Base-by-base conservation (phyloP, 2,113 vertebrate species). In the Spea multiplicata region DNA sequence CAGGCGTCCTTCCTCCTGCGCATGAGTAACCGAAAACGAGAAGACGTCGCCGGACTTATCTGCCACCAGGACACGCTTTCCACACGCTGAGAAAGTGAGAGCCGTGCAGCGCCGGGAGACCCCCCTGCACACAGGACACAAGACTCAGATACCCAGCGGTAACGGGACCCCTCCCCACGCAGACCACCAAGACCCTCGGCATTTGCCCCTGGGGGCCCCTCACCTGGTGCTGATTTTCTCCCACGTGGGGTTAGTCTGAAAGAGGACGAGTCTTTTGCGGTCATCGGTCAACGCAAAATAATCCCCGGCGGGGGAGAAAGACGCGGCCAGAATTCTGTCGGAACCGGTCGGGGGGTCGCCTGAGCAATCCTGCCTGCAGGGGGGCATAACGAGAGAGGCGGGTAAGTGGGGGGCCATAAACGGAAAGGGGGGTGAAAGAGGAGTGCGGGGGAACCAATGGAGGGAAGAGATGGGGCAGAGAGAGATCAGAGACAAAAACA, bases 21-120 rank as follows among this genome's bases (percentile, higher is more conserved):
- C 91, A 70, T 93, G 91, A 74, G 53, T 73, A 83, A 98, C 89
- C 0, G 96, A 93, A 82, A 96, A 97, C 48, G 94, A 95, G 86
- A 97, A 98, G 0, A 96, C 95, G 2, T 98, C 97, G 44, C 97
- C 97, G 7, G 97, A 99, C 81, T 99, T 99, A 83, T 99, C 97
- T 0, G 95, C 95, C 80, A 90, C 90, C 87, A 96, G 86, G 74
- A 99, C 83, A 82, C 89, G 89, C 10, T 96, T 93, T 77, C 96
- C 96, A 0, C 91, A 88, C 59, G 88, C 84, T n/a, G 88, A 94
- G 88, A 99, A 95, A 12, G 84, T 82, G 84, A 99, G 74, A 4
- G 95, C 88, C 0, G 95, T 95, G 80, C 94, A 95, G 65, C 95
- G 89, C 85, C 97, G 90, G 65, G 82, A 91, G 79, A 98, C 93